Evolutionary conservation across 2,113 vertebrate species (phyloP).

Genomic region (Uria lomvia): DNA sequence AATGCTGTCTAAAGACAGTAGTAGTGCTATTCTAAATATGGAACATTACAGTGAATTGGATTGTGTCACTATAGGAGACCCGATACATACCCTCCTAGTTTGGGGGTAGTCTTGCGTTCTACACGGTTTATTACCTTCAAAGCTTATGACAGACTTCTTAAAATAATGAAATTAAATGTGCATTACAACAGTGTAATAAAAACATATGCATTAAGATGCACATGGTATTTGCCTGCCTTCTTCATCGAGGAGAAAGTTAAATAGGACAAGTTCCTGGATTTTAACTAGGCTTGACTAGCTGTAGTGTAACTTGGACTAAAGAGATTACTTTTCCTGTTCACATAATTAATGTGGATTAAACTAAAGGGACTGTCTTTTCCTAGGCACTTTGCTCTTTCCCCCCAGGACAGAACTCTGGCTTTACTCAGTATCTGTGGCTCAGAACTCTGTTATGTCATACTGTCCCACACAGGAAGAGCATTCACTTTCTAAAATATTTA

Average conservation of each 20-base stretch:
- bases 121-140: neutral
- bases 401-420: neutral
- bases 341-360: neutral
- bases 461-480: neutral
- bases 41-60: neutral
- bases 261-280: neutral
- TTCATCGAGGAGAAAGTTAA: neutral
- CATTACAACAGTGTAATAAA: neutral
- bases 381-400: neutral
- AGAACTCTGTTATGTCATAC: fast-evolving
- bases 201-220: neutral
- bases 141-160: neutral
- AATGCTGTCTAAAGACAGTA: neutral
- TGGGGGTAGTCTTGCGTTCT: neutral
- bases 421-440: neutral
- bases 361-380: neutral
- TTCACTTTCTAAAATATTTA: neutral
- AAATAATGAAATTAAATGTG: neutral
- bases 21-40: neutral
- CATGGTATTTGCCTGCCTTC: neutral
- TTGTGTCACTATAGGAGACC: neutral
- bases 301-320: neutral
- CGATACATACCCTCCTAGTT: neutral
- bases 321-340: neutral
- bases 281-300: neutral